Conservation (phyloP, 1,140 invertebrate species). For the Magallana gigas region DNA sequence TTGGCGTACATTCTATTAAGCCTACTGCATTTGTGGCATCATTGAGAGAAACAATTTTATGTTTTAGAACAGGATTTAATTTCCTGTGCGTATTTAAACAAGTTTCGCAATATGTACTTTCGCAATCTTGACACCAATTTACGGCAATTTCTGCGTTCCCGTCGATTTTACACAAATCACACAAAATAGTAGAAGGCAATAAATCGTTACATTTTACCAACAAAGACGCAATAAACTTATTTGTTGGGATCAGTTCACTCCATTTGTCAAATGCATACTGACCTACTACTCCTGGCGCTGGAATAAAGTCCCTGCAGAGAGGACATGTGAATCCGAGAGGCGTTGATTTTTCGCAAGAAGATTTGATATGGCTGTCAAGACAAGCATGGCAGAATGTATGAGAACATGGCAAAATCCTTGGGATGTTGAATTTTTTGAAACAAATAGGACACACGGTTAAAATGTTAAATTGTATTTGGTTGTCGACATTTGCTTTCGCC, state of each 20-base stretch:
- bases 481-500: too few relatives aligned
- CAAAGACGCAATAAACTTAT: neutral
- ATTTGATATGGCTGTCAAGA: neutral
- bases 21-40: neutral
- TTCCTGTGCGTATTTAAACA: neutral
- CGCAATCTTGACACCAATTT: neutral
- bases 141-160: neutral
- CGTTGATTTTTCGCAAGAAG: neutral
- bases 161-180: neutral
- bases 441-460: neutral
- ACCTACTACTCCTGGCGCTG: neutral
- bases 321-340: neutral
- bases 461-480: neutral
- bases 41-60: neutral
- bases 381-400: neutral
- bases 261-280: neutral
- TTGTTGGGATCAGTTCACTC: neutral
- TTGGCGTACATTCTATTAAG: neutral
- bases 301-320: neutral
- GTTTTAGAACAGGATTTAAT: neutral
- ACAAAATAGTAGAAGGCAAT: neutral
- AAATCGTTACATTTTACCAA: neutral
- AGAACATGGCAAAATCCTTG: conserved; percentile 4
- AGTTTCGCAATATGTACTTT: neutral
- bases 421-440: neutral